These are phyloP conservation scores for Volucella inanis DNA, from an alignment of 2,888 invertebrate species.

Conservation along the genomic window DNA sequence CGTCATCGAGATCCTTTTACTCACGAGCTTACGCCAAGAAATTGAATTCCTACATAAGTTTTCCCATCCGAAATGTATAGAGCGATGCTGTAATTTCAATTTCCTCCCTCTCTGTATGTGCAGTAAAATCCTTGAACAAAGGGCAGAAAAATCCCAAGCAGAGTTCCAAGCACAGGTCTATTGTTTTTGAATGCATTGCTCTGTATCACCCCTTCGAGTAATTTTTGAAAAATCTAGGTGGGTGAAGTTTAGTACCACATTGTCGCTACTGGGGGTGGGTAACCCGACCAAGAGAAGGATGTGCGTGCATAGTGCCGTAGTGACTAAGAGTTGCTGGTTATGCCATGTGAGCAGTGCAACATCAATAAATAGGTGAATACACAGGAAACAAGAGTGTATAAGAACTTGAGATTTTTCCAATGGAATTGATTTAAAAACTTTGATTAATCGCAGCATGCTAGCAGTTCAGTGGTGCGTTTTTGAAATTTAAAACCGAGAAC, in stretches of 20 bases:
- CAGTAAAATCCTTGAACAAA: slow-evolving; percentile 53
- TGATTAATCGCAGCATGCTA: too few species aligned
- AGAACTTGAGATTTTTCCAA: too few species aligned
- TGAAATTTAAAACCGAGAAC: too few species aligned
- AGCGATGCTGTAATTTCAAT: slow-evolving; percentile 55
- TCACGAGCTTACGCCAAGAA: slow-evolving; percentile 57
- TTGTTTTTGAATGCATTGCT: slow-evolving; percentile 63
- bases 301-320: slow-evolving; percentile 27
- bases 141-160: slow-evolving; percentile 60
- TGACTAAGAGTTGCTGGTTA: slow-evolving; percentile 12
- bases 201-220: slow-evolving; percentile 63
- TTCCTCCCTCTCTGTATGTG: slow-evolving; percentile 35
- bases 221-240: slow-evolving; percentile 63
- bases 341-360: slow-evolving; percentile 10
- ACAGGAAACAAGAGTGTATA: slow-evolving; percentile 3
- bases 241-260: slow-evolving; percentile 48
- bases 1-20: slow-evolving; percentile 49
- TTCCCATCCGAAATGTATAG: slow-evolving; percentile 49
- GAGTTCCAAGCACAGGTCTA: slow-evolving; percentile 32
- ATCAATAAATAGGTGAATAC: slow-evolving; percentile 46
- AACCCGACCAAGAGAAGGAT: slow-evolving; percentile 41
- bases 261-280: slow-evolving; percentile 25
- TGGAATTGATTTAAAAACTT: too few species aligned
- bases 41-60: slow-evolving; percentile 69
- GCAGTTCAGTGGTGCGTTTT: too few species aligned